Evolutionary conservation across 2,113 vertebrate genomes (phyloP).

Genomic region (Corythornis cristatus): DNA sequence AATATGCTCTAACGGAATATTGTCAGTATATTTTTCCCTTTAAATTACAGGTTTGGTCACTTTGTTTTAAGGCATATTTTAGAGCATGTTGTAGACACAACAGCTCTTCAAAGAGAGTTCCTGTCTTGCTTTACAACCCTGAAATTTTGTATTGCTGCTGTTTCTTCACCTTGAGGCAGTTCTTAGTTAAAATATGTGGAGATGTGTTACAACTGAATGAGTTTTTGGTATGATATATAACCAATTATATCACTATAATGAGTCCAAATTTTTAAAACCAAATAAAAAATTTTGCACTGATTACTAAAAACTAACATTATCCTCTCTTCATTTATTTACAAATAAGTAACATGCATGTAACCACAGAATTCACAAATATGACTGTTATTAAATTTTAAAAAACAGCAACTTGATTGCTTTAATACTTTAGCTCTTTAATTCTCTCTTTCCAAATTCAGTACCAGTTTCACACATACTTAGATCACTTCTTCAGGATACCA

Average conservation of each 20-base stretch:
- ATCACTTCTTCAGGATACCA: not conserved
- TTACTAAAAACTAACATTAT: conserved; percentile 49
- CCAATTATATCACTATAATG: conserved; percentile 70
- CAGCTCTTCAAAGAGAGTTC: conserved; percentile 48
- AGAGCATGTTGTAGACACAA: conserved; percentile 42
- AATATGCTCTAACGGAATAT: conserved; percentile 32
- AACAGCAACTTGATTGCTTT: conserved; percentile 6
- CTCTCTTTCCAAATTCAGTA: conserved; percentile 7
- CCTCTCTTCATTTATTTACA: conserved; percentile 35
- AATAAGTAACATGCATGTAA: conserved; percentile 11
- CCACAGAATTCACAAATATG: not conserved
- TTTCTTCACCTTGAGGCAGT: conserved; percentile 71
- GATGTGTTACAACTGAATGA: conserved; percentile 58
- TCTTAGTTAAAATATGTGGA: conserved; percentile 55
- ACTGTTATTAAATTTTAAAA: conserved; percentile 16
- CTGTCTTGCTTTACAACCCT: conserved; percentile 51
- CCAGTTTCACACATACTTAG: not conserved
- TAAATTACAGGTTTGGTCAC: conserved; percentile 55
- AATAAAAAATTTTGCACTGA: conserved; percentile 67
- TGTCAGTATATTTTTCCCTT: not conserved
- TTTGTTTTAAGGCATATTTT: conserved; percentile 61
- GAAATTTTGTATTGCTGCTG: conserved; percentile 60
- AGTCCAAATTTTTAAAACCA: conserved; percentile 64
- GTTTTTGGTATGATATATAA: conserved; percentile 68
- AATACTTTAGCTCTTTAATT: conserved; percentile 8